Conservation (phyloP, 1,140 invertebrate genomes). For the Drosophila bocki region DNA sequence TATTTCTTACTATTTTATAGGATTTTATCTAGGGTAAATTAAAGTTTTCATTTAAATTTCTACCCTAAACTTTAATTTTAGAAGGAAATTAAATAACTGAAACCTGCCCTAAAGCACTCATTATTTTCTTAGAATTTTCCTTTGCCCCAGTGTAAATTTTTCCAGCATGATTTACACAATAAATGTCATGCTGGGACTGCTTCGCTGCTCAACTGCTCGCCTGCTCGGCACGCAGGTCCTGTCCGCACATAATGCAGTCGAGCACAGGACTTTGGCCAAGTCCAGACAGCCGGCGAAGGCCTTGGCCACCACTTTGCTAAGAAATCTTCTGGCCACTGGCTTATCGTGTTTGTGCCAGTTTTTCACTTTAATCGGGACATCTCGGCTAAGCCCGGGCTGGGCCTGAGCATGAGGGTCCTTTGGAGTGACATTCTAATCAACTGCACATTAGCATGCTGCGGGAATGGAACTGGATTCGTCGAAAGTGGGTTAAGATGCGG, state of each 20-base stretch:
- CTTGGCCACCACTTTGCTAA: constrained; percentile 46
- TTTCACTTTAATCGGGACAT: constrained; percentile 38
- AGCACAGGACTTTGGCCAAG: constrained; percentile 4
- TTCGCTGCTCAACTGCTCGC: neutral
- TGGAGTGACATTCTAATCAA: constrained; percentile 81
- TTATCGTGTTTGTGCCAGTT: constrained; percentile 64
- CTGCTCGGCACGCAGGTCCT: constrained; percentile 50
- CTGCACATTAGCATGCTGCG: constrained; percentile 74
- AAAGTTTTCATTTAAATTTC: neutral
- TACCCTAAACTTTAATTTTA: neutral
- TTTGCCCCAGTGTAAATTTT: neutral
- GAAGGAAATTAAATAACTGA: neutral
- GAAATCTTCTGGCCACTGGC: constrained; percentile 41
- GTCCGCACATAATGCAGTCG: constrained; percentile 59
- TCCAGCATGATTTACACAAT: constrained; percentile 57
- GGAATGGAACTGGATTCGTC: constrained; percentile 29
- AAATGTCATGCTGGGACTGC: constrained; percentile 44
- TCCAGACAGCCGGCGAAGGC: constrained; percentile 36
- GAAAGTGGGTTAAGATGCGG: constrained; percentile 42
- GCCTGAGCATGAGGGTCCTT: constrained; percentile 32
- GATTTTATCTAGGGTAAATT: neutral
- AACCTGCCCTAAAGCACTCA: neutral
- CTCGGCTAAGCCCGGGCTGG: constrained; percentile 12
- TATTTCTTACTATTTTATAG: neutral
- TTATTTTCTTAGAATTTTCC: neutral